These are phyloP conservation scores for Aramus guarauna DNA, from an alignment of 2,113 vertebrate genomes.

Conservation along the genomic window DNA sequence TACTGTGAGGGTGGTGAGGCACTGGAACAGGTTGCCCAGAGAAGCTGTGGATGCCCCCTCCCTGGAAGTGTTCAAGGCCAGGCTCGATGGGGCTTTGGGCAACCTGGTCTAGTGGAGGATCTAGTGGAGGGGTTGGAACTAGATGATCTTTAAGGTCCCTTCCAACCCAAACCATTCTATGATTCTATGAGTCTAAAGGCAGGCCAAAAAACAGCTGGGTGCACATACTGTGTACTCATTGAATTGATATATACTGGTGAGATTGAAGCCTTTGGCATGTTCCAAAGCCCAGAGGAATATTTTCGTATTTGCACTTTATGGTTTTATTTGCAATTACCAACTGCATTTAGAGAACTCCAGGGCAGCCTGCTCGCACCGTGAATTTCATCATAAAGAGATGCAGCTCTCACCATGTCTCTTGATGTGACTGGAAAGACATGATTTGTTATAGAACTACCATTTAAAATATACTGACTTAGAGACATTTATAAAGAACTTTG, in stretches of 20 bases:
- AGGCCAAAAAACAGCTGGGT: constrained; percentile 12
- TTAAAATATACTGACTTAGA: neutral
- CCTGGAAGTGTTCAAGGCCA: too few species aligned
- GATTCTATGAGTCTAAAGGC: neutral
- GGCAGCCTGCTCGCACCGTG: neutral
- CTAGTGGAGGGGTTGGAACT: too few species aligned
- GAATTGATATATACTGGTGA: constrained; percentile 34
- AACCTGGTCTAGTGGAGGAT: too few species aligned
- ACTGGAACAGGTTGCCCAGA: too few species aligned
- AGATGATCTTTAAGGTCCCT: too few species aligned
- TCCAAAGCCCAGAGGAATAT: neutral
- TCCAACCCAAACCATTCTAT: too few species aligned
- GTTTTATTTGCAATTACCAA: constrained; percentile 9
- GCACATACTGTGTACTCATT: neutral
- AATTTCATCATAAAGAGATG: neutral
- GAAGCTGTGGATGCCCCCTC: too few species aligned
- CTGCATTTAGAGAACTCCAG: neutral
- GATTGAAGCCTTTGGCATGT: constrained; percentile 24
- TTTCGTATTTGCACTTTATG: constrained; percentile 8
- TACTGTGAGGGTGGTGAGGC: too few species aligned
- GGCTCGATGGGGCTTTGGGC: too few species aligned
- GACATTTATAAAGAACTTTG: neutral
- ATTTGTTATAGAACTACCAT: neutral
- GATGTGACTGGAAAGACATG: neutral
- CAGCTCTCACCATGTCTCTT: neutral